phyloP scores from a whole-genome alignment of 2,888 invertebrate species.

The Cosmopolites sordidus region DNA sequence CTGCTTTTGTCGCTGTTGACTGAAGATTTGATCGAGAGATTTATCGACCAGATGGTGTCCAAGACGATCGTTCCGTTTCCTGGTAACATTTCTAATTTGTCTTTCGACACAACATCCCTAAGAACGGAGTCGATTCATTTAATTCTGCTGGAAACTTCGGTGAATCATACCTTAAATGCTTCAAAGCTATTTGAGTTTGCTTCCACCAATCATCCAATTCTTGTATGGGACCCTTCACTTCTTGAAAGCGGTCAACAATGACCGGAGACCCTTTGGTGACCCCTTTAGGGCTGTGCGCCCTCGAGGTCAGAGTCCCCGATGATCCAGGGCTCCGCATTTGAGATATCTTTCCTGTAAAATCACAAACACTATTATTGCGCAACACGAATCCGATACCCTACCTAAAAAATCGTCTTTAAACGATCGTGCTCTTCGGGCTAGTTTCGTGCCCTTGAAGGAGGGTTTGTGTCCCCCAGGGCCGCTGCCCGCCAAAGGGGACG shows the following conservation, averaged over 20 bases:
- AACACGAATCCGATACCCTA: constrained; percentile 5
- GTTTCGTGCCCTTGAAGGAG: constrained; percentile 75
- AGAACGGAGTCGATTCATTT: constrained; percentile 6
- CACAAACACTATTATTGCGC: no score
- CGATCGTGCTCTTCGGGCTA: constrained; percentile 82
- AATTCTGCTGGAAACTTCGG: not conserved
- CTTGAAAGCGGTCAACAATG: constrained; percentile 32
- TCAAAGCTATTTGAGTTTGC: constrained; percentile 70
- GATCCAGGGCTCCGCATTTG: constrained; percentile 77
- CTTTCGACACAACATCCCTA: constrained; percentile 86
- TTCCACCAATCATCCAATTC: constrained; percentile 40
- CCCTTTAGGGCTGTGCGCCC: constrained; percentile 50
- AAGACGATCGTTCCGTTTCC: constrained; percentile 91
- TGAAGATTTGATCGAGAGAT: constrained; percentile 52
- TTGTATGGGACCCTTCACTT: constrained; percentile 41
- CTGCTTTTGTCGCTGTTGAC: constrained; percentile 54
- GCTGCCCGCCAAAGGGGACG: constrained; percentile 42
- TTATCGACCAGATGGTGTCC: constrained; percentile 86
- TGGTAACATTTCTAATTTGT: constrained; percentile 88
- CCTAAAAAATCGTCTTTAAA: constrained; percentile 86
- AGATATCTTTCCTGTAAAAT: constrained; percentile 74
- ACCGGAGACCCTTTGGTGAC: constrained; percentile 42
- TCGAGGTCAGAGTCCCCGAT: constrained; percentile 21
- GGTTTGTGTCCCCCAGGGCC: constrained; percentile 69
- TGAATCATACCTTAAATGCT: constrained; percentile 65